phyloP scores from a whole-genome alignment of 2,113 vertebrate species.

The Triplophysa siluroides region DNA sequence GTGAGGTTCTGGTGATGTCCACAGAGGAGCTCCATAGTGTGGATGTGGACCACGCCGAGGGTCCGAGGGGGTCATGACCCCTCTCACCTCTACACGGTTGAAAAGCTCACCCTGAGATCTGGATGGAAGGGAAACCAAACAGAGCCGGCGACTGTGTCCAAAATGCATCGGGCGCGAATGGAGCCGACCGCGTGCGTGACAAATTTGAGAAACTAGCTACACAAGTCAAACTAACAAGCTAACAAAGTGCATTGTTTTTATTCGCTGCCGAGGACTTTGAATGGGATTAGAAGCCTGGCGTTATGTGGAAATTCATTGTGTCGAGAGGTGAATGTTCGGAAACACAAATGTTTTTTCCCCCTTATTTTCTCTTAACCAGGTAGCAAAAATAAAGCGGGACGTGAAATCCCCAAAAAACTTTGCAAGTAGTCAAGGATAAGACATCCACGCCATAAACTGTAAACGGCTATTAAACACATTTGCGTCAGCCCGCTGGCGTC shows the following conservation, averaged over 20 bases:
- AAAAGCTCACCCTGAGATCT: constrained; percentile 10
- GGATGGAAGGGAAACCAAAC: constrained; percentile 7
- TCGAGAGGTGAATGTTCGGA: not conserved
- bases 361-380: not conserved
- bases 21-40: not conserved
- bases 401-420: not conserved
- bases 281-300: constrained; percentile 2
- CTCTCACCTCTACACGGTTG: constrained; percentile 41
- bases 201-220: constrained; percentile 24
- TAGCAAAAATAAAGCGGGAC: not conserved
- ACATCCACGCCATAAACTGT: constrained; percentile 13
- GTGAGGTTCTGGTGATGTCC: constrained; percentile 12
- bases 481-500: constrained; percentile 11
- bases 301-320: constrained; percentile 24
- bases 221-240: constrained; percentile 32
- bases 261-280: not conserved
- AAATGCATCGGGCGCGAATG: not conserved
- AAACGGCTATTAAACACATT: constrained; percentile 30
- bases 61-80: constrained; percentile 12
- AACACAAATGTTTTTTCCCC: constrained; percentile 6
- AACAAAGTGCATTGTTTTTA: constrained; percentile 25
- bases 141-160: not conserved
- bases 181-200: not conserved
- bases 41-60: not conserved
- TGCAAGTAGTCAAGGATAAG: constrained; percentile 1